phyloP scores from a whole-genome alignment of 2,888 invertebrate genomes.

The Drosophila mayaguana region DNA sequence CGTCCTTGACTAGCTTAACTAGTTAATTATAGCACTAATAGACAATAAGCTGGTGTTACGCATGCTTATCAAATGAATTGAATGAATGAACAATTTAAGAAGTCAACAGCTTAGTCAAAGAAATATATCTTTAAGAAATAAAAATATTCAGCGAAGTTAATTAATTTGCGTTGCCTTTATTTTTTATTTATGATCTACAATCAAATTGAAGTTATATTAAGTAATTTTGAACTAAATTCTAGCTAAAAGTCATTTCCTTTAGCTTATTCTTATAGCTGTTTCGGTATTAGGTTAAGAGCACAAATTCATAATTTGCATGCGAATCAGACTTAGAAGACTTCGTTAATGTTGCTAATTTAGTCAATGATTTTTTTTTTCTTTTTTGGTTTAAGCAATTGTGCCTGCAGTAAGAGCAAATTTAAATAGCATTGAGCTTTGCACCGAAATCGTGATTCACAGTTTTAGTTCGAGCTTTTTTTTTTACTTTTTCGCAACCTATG shows the following conservation, averaged over 20 bases:
- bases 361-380: conserved; percentile 5
- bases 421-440: conserved; percentile 56
- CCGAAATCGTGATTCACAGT: conserved; percentile 72
- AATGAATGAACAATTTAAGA: conserved; percentile 28
- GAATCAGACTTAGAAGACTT: conserved; percentile 26
- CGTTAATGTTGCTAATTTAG: conserved; percentile 44
- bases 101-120: background rate
- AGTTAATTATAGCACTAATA: conserved; percentile 39
- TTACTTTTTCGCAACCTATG: conserved; percentile 45
- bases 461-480: conserved; percentile 32
- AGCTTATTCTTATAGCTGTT: background rate
- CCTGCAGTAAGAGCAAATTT: conserved; percentile 34
- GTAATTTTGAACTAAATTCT: background rate
- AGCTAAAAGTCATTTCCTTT: background rate
- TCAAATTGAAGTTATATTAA: background rate
- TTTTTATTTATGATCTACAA: background rate
- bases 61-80: conserved; percentile 40
- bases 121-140: background rate
- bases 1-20: conserved; percentile 41
- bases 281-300: background rate
- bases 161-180: background rate
- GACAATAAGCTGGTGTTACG: conserved; percentile 37
- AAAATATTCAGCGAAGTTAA: background rate
- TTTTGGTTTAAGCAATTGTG: conserved; percentile 18
- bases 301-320: conserved; percentile 39